Base-by-base conservation (phyloP, 1,140 invertebrate genomes). In the Copidosoma floridanum region DNA sequence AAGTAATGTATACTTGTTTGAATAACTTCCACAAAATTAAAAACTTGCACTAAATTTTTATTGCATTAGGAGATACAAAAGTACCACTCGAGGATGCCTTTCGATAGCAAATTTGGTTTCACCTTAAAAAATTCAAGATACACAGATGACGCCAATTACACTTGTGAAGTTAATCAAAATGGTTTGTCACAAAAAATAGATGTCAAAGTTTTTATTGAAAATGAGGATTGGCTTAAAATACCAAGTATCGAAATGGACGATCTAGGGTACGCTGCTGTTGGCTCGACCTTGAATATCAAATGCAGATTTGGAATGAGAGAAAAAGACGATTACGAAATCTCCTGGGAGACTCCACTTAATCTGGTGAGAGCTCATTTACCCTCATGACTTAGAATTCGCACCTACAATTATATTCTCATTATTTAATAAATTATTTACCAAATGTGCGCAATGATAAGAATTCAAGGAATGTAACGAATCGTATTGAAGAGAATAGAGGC, bases 71-170 rank as follows among this genome's bases (percentile, higher is more conserved):
- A n/a, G n/a, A n/a, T n/a, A n/a, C n/a, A n/a, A n/a, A n/a, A n/a
- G n/a, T n/a, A n/a, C n/a, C n/a, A n/a, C n/a, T n/a, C n/a, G n/a
- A n/a, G n/a, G n/a, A n/a, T n/a, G n/a, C n/a, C n/a, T n/a, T 86
- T 82, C 72, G 78, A 84, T 78, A 83, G 85, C 18, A 85, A 82
- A 74, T 65, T 82, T 66, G 86, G 86, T 67, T 86, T 84, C 71
- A 79, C 71, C 46, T 67, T 86, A 66, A 72, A 72, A 70, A 78
- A 78, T 51, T 65, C 81, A 44, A 69, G 70, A 52, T 51, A 85
- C 5, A 74, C 67, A 48, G 72, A 82, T 69, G 72, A 71, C 67
- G 65, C 67, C 52, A 61, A 47, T 27, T 82, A 77, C 68, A 70
- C 61, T 56, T 88, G 85, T 72, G 65, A 57, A 32, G 82, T 84